Evolutionary conservation across 2,888 invertebrate genomes (phyloP), one percentile per base, ranked within the genome.

Genomic region (Anthrax anthrax): DNA sequence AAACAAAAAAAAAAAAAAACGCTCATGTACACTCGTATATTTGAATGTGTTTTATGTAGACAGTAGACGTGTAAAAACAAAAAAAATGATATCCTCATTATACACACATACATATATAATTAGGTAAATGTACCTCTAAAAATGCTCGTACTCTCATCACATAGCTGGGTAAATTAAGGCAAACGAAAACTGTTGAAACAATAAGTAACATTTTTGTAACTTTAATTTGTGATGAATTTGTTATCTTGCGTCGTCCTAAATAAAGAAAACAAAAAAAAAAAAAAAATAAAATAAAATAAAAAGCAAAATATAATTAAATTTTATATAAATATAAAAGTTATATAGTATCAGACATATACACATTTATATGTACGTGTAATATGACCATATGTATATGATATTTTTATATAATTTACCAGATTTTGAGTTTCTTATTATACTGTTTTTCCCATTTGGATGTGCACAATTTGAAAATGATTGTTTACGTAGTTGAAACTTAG

Each of bases 131-230:
- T 69, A 81, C 76, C 65, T 74, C 72, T 47, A 61, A 55, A 61
- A 77, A 82, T 16, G 77, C 74, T 54, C 77, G 65, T 27, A 82
- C 68, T 47, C 87, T 70, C 67, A 85, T 72, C 43, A 78, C 72
- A 65, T 84, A 85, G 29, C 81, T 81, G 0, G 87, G 87, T 47
- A 86, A 61, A 65, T 88, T 88, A 44, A 89, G 73, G 39, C 79
- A 70, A 12, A 89, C 76, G 63, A 84, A 89, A 0, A 83, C 82
- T 1, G 81, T 77, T 2, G 88, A 88, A 1, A 89, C 85, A 44
- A 86, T 72, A 23, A 90, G 74, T 47, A 90, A 70, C 84, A 88
- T 88, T 59, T 83, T 80, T 36, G 87, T 89, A 51, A 88, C 75
- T 58, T 80, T 79, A 18, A 77, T 72, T 59, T 83, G 82, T 1